Base-by-base conservation (phyloP, 1,140 invertebrate genomes). In the Drosophila simulans region DNA sequence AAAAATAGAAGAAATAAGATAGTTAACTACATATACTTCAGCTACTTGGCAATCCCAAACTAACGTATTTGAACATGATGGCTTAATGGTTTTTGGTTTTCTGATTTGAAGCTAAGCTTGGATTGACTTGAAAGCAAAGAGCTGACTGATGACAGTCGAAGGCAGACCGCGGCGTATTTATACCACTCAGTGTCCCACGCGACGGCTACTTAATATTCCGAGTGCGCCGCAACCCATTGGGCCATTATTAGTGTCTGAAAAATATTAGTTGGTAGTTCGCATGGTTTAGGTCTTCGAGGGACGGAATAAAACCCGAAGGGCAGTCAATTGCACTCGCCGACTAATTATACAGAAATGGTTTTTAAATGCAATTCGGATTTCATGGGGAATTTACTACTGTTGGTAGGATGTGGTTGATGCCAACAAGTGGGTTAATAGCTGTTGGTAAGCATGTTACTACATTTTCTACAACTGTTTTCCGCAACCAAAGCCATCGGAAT, bases 11-110 rank as follows among this genome's bases (percentile, higher is more conserved):
- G 12, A 34, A 34, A 7, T 7, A 59, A 31, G 31, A 10, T 31
- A 34, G 43, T 63, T 5, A 25, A 13, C 35, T 22, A 48, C 13
- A 57, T 22, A 31, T 25, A 40, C 42, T 48, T 51, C 1, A 39
- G 10, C 13, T 42, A 20, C 22, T 11, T 11, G 8, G 20, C 2
- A 20, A n/a, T 22, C 31, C 4, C 34, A 48, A 57, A 80, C 90
- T 92, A 51, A 91, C 90, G 79, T 70, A 91, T 81, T 91, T 92
- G 78, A 89, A 91, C 90, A 91, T 91, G 54, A 68, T 88, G 60
- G 52, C 20, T 34, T 40, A 31, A 31, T 20, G 40, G 55, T 10
- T 65, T 53, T 48, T 20, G 8, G 10, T 73, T 17, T 54, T 72
- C 54, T 58, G 55, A 27, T 34, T 62, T 72, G 17, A 58, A 45